Percentiles rank a stretch among this genome's conserved stretches.
These are phyloP conservation scores for Orchestes rusci DNA, from an alignment of 2,888 invertebrate species.

Conservation along the genomic window DNA sequence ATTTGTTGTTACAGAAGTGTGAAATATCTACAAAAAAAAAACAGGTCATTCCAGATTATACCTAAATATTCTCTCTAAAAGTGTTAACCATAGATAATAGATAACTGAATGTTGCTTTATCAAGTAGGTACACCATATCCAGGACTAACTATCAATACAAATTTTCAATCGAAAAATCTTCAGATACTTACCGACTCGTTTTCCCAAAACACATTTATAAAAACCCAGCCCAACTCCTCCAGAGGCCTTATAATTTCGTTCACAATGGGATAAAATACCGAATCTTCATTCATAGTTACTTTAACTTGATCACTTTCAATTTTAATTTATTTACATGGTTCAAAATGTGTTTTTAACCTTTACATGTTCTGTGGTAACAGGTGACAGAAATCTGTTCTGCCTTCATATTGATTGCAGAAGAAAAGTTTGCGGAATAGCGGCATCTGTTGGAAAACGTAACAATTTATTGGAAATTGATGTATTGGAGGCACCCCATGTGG, in stretches of 20 bases:
- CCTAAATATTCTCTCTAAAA: too few relatives aligned
- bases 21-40: too few relatives aligned
- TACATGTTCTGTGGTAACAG: slow-evolving; percentile 11
- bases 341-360: slow-evolving; percentile 11
- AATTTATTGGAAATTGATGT: too few relatives aligned
- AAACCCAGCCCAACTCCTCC: slow-evolving; percentile 16
- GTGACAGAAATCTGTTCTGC: slow-evolving; percentile 9
- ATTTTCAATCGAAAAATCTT: too few relatives aligned
- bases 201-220: slow-evolving; percentile 17
- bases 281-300: slow-evolving; percentile 14
- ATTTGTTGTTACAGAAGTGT: too few relatives aligned
- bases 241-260: slow-evolving; percentile 15
- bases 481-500: too few relatives aligned
- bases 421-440: slow-evolving; percentile 1
- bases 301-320: background rate
- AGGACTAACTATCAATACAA: too few relatives aligned
- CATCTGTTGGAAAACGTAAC: slow-evolving; percentile 4
- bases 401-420: background rate
- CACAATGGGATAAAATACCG: slow-evolving; percentile 7
- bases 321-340: too few relatives aligned
- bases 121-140: too few relatives aligned
- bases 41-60: too few relatives aligned
- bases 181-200: slow-evolving; percentile 15
- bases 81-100: too few relatives aligned
- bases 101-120: too few relatives aligned